Conservation (phyloP, 2,113 vertebrate genomes). For the Cervus canadensis region DNA sequence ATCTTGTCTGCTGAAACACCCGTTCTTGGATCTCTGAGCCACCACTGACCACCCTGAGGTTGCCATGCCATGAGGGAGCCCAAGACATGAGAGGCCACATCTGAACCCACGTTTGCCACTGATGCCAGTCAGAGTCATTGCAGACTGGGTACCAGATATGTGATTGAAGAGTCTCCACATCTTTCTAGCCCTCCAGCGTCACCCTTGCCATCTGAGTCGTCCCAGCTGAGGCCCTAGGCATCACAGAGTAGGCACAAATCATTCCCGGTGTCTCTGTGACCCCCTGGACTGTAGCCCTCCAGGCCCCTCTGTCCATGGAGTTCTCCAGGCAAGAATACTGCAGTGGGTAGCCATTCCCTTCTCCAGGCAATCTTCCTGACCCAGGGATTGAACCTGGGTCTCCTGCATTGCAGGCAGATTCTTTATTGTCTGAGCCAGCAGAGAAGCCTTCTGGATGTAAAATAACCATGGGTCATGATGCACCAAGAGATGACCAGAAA, state of each 20-base stretch:
- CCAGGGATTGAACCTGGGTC: not conserved
- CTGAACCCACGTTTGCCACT: too few relatives aligned
- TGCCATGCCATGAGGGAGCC: not conserved
- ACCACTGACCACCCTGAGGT: not conserved
- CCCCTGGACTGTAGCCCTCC: not conserved
- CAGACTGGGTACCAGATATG: not conserved
- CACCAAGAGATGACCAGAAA: not conserved
- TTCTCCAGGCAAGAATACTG: not conserved
- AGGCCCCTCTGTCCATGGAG: not conserved
- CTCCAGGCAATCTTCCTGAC: not conserved
- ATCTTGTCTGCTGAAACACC: not conserved
- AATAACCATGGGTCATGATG: not conserved
- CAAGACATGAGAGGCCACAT: not conserved
- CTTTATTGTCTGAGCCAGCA: not conserved
- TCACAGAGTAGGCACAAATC: not conserved
- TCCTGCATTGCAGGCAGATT: not conserved
- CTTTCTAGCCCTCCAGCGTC: not conserved
- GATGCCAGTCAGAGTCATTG: not conserved
- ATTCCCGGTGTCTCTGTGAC: not conserved
- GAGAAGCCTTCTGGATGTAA: not conserved
- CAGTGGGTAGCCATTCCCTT: not conserved
- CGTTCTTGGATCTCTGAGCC: not conserved
- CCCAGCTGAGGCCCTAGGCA: not conserved
- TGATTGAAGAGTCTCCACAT: not conserved
- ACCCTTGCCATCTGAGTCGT: not conserved